A percentile compares a stretch with the other conserved stretches of the same genome.
Evolutionary conservation across 2,797 vertebrate species (phyloP).

Genomic region (Hypotaenidia okinawae): DNA sequence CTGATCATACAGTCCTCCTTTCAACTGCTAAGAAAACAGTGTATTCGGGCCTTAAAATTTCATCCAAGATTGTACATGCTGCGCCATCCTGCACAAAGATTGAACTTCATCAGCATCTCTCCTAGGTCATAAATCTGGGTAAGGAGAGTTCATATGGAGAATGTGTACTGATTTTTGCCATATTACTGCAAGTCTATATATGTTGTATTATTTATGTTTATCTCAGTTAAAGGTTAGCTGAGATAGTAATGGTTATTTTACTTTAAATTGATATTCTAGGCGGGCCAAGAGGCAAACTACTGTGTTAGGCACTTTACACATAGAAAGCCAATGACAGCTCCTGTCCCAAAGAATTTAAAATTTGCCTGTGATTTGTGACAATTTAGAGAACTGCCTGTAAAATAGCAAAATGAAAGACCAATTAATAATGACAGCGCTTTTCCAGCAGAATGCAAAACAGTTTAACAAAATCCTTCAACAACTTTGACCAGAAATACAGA

Average conservation of each 20-base stretch:
- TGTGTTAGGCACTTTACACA: conserved; percentile 22
- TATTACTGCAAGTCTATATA: background rate
- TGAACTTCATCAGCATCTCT: background rate
- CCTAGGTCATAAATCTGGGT: background rate
- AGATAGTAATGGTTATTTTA: conserved; percentile 11
- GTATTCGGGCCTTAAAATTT: background rate
- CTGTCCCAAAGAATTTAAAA: conserved; percentile 52
- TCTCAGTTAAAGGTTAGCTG: background rate
- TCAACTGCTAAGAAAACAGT: background rate
- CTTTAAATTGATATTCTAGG: conserved; percentile 17
- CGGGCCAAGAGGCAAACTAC: conserved; percentile 18
- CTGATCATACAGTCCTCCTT: background rate
- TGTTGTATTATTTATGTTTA: conserved; percentile 48
- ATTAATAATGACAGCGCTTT: conserved; percentile 57
- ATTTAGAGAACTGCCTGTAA: conserved; percentile 58
- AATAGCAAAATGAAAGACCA: conserved; percentile 48
- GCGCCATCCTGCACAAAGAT: background rate
- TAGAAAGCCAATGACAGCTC: conserved; percentile 52
- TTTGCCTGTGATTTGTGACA: conserved; percentile 54
- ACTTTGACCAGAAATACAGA: background rate
- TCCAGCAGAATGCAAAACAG: conserved; percentile 3
- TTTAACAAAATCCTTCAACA: background rate
- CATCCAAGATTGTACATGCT: background rate
- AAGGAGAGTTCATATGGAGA: background rate
- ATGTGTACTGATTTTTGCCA: conserved; percentile 4